Conservation (phyloP, 30 jellyfish, hydroid and myxozoan species). For the Turritopsis rubra region DNA sequence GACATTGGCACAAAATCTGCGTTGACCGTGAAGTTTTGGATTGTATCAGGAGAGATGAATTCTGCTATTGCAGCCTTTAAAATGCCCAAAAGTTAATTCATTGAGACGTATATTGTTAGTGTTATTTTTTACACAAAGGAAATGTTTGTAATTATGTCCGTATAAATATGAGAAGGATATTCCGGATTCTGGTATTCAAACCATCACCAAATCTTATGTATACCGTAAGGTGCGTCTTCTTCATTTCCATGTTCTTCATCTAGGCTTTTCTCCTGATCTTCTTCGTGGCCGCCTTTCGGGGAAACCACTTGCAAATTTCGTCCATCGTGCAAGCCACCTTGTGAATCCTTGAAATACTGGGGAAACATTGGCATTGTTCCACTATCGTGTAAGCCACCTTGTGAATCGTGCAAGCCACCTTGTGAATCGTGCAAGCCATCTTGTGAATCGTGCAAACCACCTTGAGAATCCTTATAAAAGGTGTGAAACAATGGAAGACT, state of each 20-base stretch:
- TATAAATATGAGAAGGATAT: neutral
- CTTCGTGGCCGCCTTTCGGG: too few relatives aligned
- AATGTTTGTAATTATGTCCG: neutral
- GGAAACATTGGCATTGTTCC: neutral
- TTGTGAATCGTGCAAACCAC: neutral
- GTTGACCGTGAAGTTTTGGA: too few relatives aligned
- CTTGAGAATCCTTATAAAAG: neutral
- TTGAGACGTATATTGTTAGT: too few relatives aligned
- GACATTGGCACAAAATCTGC: too few relatives aligned
- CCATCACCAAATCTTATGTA: neutral
- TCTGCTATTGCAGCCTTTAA: too few relatives aligned
- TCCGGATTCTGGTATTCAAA: neutral
- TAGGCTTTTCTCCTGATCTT: too few relatives aligned
- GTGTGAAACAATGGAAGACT: neutral
- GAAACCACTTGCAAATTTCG: too few relatives aligned
- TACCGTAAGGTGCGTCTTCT: neutral
- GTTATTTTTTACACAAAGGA: too few relatives aligned
- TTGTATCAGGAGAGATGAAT: too few relatives aligned
- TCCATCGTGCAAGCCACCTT: too few relatives aligned
- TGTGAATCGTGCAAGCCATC: neutral
- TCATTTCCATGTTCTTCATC: neutral
- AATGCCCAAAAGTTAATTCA: too few relatives aligned
- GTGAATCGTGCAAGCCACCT: neutral
- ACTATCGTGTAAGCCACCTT: neutral
- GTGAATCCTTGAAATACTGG: neutral